Evolutionary conservation across 2,113 vertebrate genomes (phyloP).

Genomic region (Bos javanicus): DNA sequence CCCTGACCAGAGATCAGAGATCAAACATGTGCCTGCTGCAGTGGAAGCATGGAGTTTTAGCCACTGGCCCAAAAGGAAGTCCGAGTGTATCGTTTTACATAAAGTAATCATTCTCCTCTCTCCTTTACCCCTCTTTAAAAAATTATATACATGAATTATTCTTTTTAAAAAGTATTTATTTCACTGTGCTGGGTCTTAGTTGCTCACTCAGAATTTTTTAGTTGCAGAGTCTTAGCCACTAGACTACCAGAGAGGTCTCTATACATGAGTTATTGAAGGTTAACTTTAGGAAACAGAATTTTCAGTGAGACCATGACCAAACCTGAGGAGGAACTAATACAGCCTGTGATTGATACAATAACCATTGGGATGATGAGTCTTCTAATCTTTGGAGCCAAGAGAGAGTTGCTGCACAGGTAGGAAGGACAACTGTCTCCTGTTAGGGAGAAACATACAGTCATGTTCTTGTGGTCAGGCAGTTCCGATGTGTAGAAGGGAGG

Average conservation of each 20-base stretch:
- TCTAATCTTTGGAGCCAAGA: not conserved
- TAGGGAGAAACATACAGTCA: not conserved
- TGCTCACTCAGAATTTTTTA: not conserved
- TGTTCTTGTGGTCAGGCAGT: not conserved
- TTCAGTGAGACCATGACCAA: not conserved
- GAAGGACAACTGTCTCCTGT: not conserved
- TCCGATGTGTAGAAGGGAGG: not conserved
- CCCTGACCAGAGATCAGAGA: not conserved
- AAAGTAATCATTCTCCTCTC: not conserved
- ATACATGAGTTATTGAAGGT: not conserved
- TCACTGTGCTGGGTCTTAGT: not conserved
- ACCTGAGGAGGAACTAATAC: not conserved
- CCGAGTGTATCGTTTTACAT: not conserved
- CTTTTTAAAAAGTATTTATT: not conserved
- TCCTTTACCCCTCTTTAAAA: not conserved
- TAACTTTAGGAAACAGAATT: not conserved
- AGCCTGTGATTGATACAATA: not conserved
- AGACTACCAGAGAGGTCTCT: not conserved
- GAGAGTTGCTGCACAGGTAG: too few species aligned
- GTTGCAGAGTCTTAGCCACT: not conserved
- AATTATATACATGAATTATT: not conserved
- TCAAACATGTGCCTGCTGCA: not conserved
- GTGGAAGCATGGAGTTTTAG: not conserved
- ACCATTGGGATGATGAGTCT: not conserved
- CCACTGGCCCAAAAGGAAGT: not conserved